phyloP scores from a whole-genome alignment of 1,140 invertebrate species.

The Drosophila lini region DNA sequence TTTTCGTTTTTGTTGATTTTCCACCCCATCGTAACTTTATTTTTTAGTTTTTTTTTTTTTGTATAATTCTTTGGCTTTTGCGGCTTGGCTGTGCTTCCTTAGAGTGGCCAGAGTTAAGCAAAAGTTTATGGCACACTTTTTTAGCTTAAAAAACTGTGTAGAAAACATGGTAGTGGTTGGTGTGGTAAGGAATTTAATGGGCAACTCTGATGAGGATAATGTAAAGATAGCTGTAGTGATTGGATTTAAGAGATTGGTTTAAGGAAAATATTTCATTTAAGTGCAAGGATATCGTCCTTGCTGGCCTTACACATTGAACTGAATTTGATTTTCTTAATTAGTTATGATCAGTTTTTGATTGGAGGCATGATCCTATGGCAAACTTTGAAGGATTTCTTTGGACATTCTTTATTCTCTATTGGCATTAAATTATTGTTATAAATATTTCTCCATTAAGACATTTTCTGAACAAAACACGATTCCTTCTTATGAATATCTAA shows the following conservation, averaged over 20 bases:
- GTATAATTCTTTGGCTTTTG: slow-evolving; percentile 58
- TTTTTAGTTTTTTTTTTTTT: slow-evolving; percentile 7
- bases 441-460: not conserved
- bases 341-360: no score
- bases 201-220: not conserved
- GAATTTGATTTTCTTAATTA: no score
- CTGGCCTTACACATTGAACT: no score
- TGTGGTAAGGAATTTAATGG: slow-evolving; percentile 13
- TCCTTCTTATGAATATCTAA: not conserved
- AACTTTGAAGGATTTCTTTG: no score
- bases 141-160: slow-evolving; percentile 35
- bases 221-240: not conserved
- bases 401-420: no score
- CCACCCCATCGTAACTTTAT: slow-evolving; percentile 8
- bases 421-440: not conserved
- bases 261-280: not conserved
- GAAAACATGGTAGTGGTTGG: slow-evolving; percentile 3
- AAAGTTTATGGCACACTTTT: slow-evolving; percentile 49
- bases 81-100: slow-evolving; percentile 56
- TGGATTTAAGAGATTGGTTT: not conserved
- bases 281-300: no score
- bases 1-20: slow-evolving; percentile 35
- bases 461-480: not conserved
- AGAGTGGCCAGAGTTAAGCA: slow-evolving; percentile 65
- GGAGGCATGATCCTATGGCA: no score